Base-by-base conservation (phyloP, 1,140 invertebrate genomes). In the Drosophila kepulauana region DNA sequence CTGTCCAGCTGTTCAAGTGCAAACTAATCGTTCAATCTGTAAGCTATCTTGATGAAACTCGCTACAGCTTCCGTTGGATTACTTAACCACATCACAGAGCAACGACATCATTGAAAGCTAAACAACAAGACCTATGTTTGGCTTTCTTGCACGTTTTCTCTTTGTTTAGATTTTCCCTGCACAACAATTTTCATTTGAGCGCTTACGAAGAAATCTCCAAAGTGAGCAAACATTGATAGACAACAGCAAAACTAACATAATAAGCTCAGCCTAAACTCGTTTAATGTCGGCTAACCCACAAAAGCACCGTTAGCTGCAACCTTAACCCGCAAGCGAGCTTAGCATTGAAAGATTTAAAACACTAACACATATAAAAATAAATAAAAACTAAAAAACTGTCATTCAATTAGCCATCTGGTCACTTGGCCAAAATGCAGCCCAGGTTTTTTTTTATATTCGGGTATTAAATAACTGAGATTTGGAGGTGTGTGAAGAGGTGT, bases 321-420 rank as follows among this genome's bases (percentile, higher is more conserved):
- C 25, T 56, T 16, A 30, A 56, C 38, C 49, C 28, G 33, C 15
- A 3, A 33, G 11, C 4, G 8, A 38, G 35, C 35, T 38, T 41
- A 41, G 35, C 58, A 61, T 48, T 45, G 20, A 16, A 11, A 41
- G 35, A 38, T 38, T 8, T 10, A 10, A 38, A 10, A 13, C 30
- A 3, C 30, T 15, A 28, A 10, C 6, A 38, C 7, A 38, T 11
- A 38, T 2, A 38, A 38, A 13, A 4, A 28, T n/a, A 28, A 28
- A 28, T 11, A 51, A 51, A 13, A 51, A 13, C 45, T 3, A 25
- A 51, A 28, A 51, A 11, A 20, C 43, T 7, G 20, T 52, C 35
- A 43, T 58, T 48, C 54, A 48, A 58, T 52, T 52, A 63, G 48
- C 38, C 28, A 33, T 13, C 30, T 35, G 13, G 13, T 8, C 51